Percentiles rank a stretch among this genome's conserved stretches.
These are phyloP conservation scores for Pterois miles DNA, from an alignment of 2,797 vertebrate species.

Conservation along the genomic window DNA sequence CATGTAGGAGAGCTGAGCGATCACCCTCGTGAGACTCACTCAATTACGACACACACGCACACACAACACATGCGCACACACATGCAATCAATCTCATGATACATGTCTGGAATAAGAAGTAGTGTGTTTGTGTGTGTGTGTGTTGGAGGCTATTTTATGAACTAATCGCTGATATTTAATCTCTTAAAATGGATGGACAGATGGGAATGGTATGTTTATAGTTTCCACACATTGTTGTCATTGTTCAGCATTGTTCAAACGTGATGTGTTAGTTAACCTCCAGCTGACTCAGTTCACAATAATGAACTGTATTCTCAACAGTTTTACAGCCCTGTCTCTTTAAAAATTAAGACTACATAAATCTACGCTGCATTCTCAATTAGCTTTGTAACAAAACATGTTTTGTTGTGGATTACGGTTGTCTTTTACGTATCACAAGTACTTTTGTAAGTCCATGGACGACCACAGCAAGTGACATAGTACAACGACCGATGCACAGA, in stretches of 20 bases:
- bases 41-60: conserved; percentile 48
- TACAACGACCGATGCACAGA: too few species aligned
- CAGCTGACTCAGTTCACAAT: too few species aligned
- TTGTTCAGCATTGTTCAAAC: not conserved
- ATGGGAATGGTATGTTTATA: not conserved
- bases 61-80: conserved; percentile 18
- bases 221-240: too few species aligned
- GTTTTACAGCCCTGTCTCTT: too few species aligned
- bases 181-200: not conserved
- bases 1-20: conserved; percentile 71
- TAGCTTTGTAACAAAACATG: too few species aligned
- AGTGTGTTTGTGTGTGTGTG: conserved; percentile 21
- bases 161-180: not conserved
- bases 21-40: conserved; percentile 65
- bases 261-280: too few species aligned
- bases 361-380: not conserved
- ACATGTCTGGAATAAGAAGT: conserved; percentile 67
- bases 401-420: too few species aligned
- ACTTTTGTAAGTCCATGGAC: too few species aligned
- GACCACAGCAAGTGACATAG: too few species aligned
- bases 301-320: too few species aligned
- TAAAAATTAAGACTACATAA: too few species aligned
- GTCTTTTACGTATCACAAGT: too few species aligned
- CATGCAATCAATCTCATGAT: conserved; percentile 58
- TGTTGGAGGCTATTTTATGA: conserved; percentile 24